Base-by-base conservation (phyloP, 2,888 invertebrate genomes). In the Noctua comes region DNA sequence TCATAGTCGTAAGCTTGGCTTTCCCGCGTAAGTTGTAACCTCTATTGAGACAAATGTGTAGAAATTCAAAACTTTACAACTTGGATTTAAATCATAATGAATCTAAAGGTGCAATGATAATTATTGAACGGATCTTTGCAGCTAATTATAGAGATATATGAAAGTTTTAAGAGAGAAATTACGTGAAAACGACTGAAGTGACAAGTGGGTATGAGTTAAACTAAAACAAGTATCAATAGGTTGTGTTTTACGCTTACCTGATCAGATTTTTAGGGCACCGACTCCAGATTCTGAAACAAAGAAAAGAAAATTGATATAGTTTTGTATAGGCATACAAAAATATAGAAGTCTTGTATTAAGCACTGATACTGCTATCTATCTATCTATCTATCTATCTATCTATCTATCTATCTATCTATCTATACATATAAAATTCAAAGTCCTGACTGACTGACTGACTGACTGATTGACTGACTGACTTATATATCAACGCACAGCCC, bases 271-370 rank as follows among this genome's bases (percentile, higher is more conserved):
- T 81, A 48, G 66, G 73, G n/a, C 73, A 82, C 83, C 80, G 80
- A 65, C 68, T 85, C 77, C 84, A 85, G 87, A 88, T 88, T 85
- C 91, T 91, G 91, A 75, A 91, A 91, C 87, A 90, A 91, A 24
- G 5, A 62, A 71, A 73, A 75, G 8, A 31, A 43, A 46, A 13
- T 2, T 70, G 1, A 62, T 62, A 62, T 24, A 66, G 10, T 1
- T 24, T 64, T 21, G 51, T 21, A 51, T 21, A 7, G 24, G 8
- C 21, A 51, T 7, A 31, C 2, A 31, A 31, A 48, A 18, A 48
- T n/a, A n/a, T n/a, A n/a, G 59, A 11, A 65, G 13, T 31, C 3
- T 36, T 6, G 36, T 10, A 64, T 40, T 2, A n/a, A 40, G 40
- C 13, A 40, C 4, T 66, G 8, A n/a, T 16, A n/a, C 3, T 8